These are phyloP conservation scores for Phaedon cochleariae DNA, from an alignment of 2,888 invertebrate species.

Conservation along the genomic window DNA sequence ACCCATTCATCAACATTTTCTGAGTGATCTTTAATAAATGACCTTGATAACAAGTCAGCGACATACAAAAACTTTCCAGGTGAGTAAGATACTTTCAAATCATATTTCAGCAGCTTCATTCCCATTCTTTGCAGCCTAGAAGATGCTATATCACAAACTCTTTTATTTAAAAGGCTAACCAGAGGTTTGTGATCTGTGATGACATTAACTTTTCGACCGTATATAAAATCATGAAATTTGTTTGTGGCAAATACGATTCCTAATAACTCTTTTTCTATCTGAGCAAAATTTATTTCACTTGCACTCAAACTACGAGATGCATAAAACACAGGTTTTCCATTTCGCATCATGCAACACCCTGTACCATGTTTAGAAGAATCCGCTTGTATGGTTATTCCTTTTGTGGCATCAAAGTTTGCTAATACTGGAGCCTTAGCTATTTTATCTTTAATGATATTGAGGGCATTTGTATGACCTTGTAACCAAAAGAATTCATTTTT, in stretches of 20 bases:
- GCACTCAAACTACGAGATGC: constrained; percentile 13
- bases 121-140: constrained; percentile 3
- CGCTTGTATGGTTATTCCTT: constrained; percentile 10
- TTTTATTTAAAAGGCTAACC: constrained; percentile 9
- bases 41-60: constrained; percentile 14
- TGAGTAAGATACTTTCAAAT: background rate
- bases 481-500: too few relatives aligned
- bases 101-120: background rate
- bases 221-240: background rate
- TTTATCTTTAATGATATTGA: background rate
- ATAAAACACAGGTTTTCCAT: constrained; percentile 18
- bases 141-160: constrained; percentile 11
- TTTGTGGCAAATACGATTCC: too few relatives aligned
- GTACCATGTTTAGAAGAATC: constrained; percentile 11
- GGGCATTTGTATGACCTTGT: too few relatives aligned
- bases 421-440: constrained; percentile 7
- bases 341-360: constrained; percentile 22
- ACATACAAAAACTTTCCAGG: constrained; percentile 8
- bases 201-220: background rate
- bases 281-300: constrained; percentile 14
- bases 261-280: constrained; percentile 16
- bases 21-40: constrained; percentile 5
- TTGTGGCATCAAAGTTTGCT: constrained; percentile 14
- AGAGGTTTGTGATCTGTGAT: constrained; percentile 19
- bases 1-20: background rate